A percentile compares a stretch with the other conserved stretches of the same genome.
These are phyloP conservation scores for Prunella himalayana DNA, from an alignment of 2,113 vertebrate genomes.

Conservation along the genomic window DNA sequence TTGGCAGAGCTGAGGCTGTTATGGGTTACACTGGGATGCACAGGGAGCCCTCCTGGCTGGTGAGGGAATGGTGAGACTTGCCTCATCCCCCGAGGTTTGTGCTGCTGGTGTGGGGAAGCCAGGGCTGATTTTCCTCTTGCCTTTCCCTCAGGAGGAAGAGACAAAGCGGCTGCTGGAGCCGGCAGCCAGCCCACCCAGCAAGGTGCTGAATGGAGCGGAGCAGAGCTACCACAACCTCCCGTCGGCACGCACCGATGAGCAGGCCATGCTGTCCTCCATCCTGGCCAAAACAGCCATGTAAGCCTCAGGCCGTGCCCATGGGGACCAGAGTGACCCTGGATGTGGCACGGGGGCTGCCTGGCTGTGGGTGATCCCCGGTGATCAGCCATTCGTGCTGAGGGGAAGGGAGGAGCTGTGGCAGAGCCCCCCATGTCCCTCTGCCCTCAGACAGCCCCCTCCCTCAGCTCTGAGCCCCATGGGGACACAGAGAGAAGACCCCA, in stretches of 20 bases:
- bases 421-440: background rate
- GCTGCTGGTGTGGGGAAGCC: background rate
- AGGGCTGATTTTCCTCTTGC: background rate
- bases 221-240: slow-evolving; percentile 80
- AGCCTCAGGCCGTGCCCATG: too few species aligned
- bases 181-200: slow-evolving; percentile 80
- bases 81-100: accelerated
- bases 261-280: slow-evolving; percentile 92
- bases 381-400: background rate
- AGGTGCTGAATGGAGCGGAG: slow-evolving; percentile 85
- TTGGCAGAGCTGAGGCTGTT: background rate
- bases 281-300: slow-evolving; percentile 92
- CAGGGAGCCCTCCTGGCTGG: too few species aligned
- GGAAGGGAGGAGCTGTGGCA: background rate
- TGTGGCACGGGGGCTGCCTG: background rate
- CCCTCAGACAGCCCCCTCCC: background rate
- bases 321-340: too few species aligned
- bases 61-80: accelerated
- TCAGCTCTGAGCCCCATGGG: background rate
- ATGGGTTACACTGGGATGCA: background rate
- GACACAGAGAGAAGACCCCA: background rate
- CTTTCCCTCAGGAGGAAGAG: slow-evolving; percentile 72
- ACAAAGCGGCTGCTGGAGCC: slow-evolving; percentile 84
- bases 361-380: accelerated
- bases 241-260: slow-evolving; percentile 87